Evolutionary conservation across 2,888 invertebrate genomes (phyloP).

Genomic region (Hipparchia sbordonii): DNA sequence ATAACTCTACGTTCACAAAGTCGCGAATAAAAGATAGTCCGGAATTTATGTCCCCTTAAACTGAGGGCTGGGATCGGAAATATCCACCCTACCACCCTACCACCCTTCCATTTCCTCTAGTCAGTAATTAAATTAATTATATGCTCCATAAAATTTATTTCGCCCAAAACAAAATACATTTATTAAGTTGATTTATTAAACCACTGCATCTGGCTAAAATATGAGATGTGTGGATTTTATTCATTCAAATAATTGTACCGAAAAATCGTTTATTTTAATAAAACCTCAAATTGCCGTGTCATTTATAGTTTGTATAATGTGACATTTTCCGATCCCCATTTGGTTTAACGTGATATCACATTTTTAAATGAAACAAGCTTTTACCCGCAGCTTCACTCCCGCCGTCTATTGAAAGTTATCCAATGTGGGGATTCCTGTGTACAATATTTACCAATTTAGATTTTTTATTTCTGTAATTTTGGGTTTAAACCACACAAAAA

Average conservation of each 20-base stretch:
- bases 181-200: slow-evolving; percentile 31
- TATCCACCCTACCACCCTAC: not conserved
- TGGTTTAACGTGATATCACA: not conserved
- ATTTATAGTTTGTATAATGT: not conserved
- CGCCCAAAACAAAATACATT: slow-evolving; percentile 27
- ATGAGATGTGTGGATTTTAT: slow-evolving; percentile 32
- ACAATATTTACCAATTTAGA: no score
- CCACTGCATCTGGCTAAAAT: slow-evolving; percentile 34
- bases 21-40: no score
- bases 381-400: no score
- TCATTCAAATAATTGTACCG: slow-evolving; percentile 10
- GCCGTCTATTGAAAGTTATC: no score
- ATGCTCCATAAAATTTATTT: slow-evolving; percentile 24
- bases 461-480: no score
- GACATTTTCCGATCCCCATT: not conserved
- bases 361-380: no score
- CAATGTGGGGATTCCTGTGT: no score
- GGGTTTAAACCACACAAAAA: no score
- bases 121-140: not conserved
- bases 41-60: no score
- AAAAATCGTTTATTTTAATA: slow-evolving; percentile 17
- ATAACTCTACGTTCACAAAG: no score
- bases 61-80: no score
- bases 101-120: not conserved
- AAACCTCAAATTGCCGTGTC: slow-evolving; percentile 7